Conservation (phyloP, 2,888 invertebrate species). For the Frankliniella fusca region DNA sequence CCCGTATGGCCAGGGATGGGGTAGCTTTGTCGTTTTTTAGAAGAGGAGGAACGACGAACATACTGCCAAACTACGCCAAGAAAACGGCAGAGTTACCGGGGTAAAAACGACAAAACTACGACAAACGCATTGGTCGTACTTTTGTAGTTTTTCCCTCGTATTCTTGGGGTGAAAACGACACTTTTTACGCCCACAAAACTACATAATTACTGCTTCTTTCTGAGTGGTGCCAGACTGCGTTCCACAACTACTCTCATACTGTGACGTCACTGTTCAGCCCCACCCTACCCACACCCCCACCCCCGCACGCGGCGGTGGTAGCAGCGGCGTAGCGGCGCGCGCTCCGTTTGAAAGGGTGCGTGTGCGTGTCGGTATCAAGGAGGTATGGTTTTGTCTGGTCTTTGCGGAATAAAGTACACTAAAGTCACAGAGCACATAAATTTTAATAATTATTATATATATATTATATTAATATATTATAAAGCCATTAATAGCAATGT, state of each 20-base stretch:
- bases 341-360: background rate
- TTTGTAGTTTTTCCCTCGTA: background rate
- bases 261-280: background rate
- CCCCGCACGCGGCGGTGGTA: no score
- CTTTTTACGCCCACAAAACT: background rate
- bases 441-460: no score
- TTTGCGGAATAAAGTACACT: no score
- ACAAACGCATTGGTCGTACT: background rate
- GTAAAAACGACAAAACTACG: background rate
- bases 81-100: background rate
- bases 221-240: background rate
- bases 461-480: no score
- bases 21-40: background rate
- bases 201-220: background rate
- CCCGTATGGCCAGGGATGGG: background rate
- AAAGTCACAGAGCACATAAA: no score
- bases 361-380: no score
- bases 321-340: no score
- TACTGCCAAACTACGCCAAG: background rate
- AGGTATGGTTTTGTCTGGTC: no score
- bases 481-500: no score
- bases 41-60: background rate
- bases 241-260: background rate
- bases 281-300: no score
- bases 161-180: background rate